phyloP scores from a whole-genome alignment of 2,888 invertebrate genomes.

The Trissolcus japonicus region DNA sequence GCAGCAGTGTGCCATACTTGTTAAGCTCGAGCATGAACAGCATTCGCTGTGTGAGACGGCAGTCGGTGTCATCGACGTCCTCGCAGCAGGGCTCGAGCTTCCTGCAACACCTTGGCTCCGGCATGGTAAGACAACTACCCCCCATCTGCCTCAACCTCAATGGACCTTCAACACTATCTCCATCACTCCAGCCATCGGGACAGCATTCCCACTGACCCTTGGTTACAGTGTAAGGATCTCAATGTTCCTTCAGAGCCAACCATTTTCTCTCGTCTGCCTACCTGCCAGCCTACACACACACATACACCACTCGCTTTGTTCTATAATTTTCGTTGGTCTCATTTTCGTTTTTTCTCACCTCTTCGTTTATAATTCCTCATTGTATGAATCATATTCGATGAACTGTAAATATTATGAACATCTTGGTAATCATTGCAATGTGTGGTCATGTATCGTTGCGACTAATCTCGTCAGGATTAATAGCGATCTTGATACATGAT shows the following conservation, averaged over 20 bases:
- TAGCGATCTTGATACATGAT: constrained; percentile 37
- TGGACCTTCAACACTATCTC: constrained; percentile 77
- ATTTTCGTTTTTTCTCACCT: constrained; percentile 47
- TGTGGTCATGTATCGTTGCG: constrained; percentile 46
- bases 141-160: constrained; percentile 81
- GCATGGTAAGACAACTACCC: constrained; percentile 93
- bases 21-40: constrained; percentile 88
- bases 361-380: constrained; percentile 54
- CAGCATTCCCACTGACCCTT: constrained; percentile 78
- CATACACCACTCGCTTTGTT: constrained; percentile 45
- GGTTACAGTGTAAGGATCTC: constrained; percentile 78
- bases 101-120: constrained; percentile 92
- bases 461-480: constrained; percentile 34
- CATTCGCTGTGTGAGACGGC: constrained; percentile 84
- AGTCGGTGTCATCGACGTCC: constrained; percentile 83
- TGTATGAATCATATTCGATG: constrained; percentile 37
- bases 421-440: constrained; percentile 40
- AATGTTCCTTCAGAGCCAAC: constrained; percentile 67
- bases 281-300: constrained; percentile 53
- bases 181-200: constrained; percentile 77
- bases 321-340: constrained; percentile 17
- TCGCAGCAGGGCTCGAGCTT: constrained; percentile 84
- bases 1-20: constrained; percentile 91
- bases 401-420: constrained; percentile 36
- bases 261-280: constrained; percentile 52